Evolutionary conservation across 2,797 vertebrate genomes (phyloP).

Genomic region (Megalops cyprinoides): DNA sequence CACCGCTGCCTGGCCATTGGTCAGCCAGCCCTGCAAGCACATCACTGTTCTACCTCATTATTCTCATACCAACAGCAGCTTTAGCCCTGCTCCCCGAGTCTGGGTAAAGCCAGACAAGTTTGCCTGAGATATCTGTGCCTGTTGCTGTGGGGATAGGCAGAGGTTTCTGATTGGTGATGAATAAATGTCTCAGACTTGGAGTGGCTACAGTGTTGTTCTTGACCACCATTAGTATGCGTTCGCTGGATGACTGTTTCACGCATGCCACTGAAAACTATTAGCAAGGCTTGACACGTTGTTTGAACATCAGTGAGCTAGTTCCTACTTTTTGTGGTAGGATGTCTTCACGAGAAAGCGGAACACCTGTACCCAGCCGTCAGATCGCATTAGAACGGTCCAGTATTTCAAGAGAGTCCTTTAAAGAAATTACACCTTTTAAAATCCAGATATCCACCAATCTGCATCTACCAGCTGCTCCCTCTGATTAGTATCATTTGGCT

Average conservation of each 20-base stretch:
- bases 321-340: neutral
- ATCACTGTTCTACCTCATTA: neutral
- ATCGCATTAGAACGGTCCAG: neutral
- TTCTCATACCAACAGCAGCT: neutral
- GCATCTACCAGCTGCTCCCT: neutral
- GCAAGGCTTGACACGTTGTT: neutral
- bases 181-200: neutral
- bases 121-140: too few species aligned
- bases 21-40: neutral
- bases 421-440: conserved; percentile 26
- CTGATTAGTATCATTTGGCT: conserved; percentile 35
- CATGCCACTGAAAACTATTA: neutral
- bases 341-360: conserved; percentile 9
- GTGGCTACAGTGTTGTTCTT: neutral
- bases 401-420: neutral
- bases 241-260: neutral
- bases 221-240: neutral
- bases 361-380: conserved; percentile 15
- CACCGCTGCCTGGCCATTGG: neutral
- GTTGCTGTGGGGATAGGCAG: neutral
- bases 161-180: too few species aligned
- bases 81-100: neutral
- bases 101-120: neutral
- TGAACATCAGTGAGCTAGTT: neutral
- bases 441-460: neutral